These are phyloP conservation scores for Rhabdomys dilectus DNA, from an alignment of 2,113 vertebrate genomes.

Conservation along the genomic window DNA sequence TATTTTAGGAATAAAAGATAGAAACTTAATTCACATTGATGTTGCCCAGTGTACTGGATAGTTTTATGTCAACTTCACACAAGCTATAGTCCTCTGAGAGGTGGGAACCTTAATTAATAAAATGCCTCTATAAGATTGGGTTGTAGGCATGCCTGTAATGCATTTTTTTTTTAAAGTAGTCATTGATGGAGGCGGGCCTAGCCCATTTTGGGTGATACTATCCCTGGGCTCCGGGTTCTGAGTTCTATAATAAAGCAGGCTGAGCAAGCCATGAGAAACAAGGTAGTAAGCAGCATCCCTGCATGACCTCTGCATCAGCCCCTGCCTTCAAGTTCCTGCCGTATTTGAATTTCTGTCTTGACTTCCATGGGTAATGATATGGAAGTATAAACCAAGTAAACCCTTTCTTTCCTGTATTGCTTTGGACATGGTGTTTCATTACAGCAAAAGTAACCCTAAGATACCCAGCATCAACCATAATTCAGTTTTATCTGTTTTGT, in stretches of 20 bases:
- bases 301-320: neutral
- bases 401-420: neutral
- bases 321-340: neutral
- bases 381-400: neutral
- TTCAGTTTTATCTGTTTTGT: neutral
- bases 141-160: neutral
- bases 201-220: neutral
- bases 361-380: neutral
- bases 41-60: neutral
- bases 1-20: neutral
- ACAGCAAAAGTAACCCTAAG: neutral
- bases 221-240: neutral
- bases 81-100: neutral
- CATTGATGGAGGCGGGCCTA: neutral
- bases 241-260: neutral
- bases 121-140: neutral
- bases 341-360: neutral
- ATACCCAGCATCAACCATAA: neutral
- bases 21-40: neutral
- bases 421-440: neutral
- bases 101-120: neutral
- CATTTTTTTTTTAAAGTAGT: neutral
- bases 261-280: neutral
- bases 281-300: neutral
- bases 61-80: neutral